Conservation (phyloP, 92 coral and sea anemone genomes). For the Phenganax marumi region DNA sequence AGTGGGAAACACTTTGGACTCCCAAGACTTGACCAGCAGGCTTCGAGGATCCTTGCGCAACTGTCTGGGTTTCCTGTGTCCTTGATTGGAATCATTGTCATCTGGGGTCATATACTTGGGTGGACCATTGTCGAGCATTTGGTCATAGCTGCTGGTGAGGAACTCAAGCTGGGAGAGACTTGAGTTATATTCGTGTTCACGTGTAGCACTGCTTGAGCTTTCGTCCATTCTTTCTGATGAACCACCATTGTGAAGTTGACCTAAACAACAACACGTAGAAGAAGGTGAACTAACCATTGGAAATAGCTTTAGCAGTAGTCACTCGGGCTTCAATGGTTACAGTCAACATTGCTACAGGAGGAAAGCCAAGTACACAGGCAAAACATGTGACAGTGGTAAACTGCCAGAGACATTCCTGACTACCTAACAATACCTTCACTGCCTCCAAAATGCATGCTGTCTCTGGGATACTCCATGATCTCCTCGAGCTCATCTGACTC, state of each 20-base stretch:
- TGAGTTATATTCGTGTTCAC: conserved; percentile 66
- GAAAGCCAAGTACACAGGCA: too few species aligned
- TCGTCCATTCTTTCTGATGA: not conserved
- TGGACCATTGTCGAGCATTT: conserved; percentile 85
- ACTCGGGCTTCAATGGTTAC: too few species aligned
- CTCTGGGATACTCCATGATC: conserved; percentile 27
- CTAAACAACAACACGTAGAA: not conserved
- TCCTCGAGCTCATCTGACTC: conserved; percentile 56
- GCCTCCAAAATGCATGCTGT: not conserved
- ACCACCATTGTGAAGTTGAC: not conserved
- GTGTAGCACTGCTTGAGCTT: not conserved
- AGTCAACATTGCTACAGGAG: too few species aligned
- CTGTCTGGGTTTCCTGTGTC: conserved; percentile 54
- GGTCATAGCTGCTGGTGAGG: conserved; percentile 86
- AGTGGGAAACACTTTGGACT: conserved; percentile 91
- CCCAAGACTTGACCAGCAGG: conserved; percentile 96
- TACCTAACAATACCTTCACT: not conserved
- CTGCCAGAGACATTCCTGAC: too few species aligned
- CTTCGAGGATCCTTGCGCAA: conserved; percentile 62
- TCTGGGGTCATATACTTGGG: conserved; percentile 59
- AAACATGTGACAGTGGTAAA: too few species aligned
- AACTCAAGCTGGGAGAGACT: conserved; percentile 71
- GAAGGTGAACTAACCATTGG: too few species aligned
- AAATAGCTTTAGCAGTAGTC: too few species aligned
- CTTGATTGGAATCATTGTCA: conserved; percentile 51